Evolutionary conservation across 2,113 vertebrate genomes (phyloP).

Genomic region (Petroica traversi): DNA sequence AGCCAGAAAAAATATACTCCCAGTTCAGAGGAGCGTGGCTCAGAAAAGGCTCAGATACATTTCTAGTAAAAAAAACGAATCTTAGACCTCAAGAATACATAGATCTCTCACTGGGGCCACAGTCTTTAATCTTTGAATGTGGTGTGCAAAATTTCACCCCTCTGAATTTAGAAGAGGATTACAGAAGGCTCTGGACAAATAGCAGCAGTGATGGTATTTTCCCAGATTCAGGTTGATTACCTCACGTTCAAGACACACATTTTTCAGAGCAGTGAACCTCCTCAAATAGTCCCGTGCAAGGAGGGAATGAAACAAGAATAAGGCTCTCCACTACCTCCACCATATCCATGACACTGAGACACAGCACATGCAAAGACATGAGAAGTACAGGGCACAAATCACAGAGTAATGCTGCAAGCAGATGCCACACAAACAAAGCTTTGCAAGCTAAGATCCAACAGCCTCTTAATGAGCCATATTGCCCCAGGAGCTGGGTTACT

Average conservation of each 20-base stretch:
- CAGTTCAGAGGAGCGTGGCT: background rate
- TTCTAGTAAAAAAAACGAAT: background rate
- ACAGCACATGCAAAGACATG: conserved; percentile 43
- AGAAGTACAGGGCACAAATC: conserved; percentile 49
- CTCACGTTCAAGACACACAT: background rate
- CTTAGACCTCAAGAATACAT: background rate
- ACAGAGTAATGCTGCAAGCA: conserved; percentile 57
- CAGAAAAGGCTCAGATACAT: background rate
- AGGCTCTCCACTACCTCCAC: background rate
- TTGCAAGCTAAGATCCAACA: background rate
- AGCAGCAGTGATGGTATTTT: background rate
- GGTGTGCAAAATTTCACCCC: background rate
- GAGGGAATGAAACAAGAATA: background rate
- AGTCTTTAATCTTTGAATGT: background rate
- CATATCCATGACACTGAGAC: conserved; percentile 4
- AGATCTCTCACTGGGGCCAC: background rate
- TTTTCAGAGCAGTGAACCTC: background rate
- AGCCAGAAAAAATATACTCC: background rate
- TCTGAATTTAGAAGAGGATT: conserved; percentile 1
- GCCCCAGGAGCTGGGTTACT: background rate
- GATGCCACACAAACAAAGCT: conserved; percentile 56
- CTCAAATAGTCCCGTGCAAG: background rate
- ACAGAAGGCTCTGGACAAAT: background rate
- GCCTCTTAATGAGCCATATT: background rate
- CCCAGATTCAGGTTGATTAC: background rate